Base-by-base conservation (phyloP, 1,140 invertebrate species). In the Drosophila guanche region DNA sequence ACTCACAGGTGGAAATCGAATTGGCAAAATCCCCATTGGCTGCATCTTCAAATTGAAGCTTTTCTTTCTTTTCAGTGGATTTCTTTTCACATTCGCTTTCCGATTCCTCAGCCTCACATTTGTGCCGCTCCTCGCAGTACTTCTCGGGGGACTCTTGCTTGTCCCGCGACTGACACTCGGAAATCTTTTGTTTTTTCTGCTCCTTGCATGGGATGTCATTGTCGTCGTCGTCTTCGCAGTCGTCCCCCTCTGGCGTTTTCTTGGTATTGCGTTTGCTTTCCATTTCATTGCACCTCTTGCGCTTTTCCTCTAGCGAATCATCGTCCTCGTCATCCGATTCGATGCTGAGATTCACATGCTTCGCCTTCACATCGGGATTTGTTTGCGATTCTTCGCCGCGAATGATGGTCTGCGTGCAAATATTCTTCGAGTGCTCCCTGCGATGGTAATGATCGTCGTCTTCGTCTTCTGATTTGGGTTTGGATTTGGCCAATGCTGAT, bases 371-470 rank as follows among this genome's bases (percentile, higher is more conserved):
- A 14, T 85, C 81, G 10, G 69, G 46, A 51, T 67, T 54, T 2
- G 3, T 4, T 14, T 41, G 20, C 0, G n/a, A 40, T 5, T 68
- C 69, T 0, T 60, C 60, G 1, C 73, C 56, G 5, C 48, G 48
- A 2, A 85, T 78, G 2, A 81, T 86, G 0, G 81, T 85, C 29
- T 86, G 71, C 7, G 16, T 58, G 65, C 81, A 85, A 5, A 85
- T 65, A 4, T 81, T 47, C 5, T 37, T 14, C 6, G n/a, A 42
- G 33, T 6, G 8, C 29, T 33, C 29, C 29, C 29, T 8, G 0
- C 29, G 29, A 33, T 33, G 3, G 29, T 33, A 33, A 3, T 10
- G 8, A 33, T 33, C 29, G 2, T 29, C 27, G 29, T 33, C 29
- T 10, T 33, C 29, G 8, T 33, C 29, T 4, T 8, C 29, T 0